Conservation (phyloP, 2,797 vertebrate species). For the Phataginus tricuspis region DNA sequence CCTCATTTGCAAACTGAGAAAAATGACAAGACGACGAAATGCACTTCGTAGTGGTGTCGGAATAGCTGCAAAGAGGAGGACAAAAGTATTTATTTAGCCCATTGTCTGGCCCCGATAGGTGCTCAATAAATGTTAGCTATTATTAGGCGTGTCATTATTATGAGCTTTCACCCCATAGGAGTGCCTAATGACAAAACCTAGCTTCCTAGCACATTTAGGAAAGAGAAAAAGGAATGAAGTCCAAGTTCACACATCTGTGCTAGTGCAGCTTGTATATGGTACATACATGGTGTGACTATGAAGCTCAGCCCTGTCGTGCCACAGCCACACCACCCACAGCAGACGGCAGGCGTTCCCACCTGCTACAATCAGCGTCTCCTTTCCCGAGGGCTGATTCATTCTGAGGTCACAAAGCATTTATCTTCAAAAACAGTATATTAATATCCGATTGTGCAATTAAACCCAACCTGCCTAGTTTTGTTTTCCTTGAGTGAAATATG, state of each 20-base stretch:
- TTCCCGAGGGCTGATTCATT: conserved; percentile 50
- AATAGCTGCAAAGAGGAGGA: not conserved
- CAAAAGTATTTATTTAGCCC: not conserved
- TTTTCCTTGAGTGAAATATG: conserved; percentile 33
- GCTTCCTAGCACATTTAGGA: not conserved
- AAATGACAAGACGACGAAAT: not conserved
- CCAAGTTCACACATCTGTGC: not conserved
- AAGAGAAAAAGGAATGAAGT: not conserved
- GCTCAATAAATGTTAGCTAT: not conserved
- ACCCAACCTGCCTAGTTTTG: conserved; percentile 30
- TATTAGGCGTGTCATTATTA: not conserved
- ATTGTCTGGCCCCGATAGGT: accelerated
- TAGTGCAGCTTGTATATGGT: not conserved
- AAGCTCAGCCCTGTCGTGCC: not conserved
- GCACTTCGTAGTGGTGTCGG: not conserved
- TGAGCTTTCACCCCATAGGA: not conserved
- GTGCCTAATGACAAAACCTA: not conserved
- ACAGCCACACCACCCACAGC: not conserved
- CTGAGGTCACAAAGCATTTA: conserved; percentile 65
- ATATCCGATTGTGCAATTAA: not conserved
- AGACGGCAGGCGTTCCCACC: not conserved
- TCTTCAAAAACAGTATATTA: conserved; percentile 47
- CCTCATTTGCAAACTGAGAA: not conserved
- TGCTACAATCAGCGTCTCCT: not conserved
- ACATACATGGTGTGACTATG: accelerated